Percentiles rank a stretch among this genome's conserved stretches.
Evolutionary conservation across 2,797 vertebrate genomes (phyloP).

Genomic region (Crenichthys baileyi): DNA sequence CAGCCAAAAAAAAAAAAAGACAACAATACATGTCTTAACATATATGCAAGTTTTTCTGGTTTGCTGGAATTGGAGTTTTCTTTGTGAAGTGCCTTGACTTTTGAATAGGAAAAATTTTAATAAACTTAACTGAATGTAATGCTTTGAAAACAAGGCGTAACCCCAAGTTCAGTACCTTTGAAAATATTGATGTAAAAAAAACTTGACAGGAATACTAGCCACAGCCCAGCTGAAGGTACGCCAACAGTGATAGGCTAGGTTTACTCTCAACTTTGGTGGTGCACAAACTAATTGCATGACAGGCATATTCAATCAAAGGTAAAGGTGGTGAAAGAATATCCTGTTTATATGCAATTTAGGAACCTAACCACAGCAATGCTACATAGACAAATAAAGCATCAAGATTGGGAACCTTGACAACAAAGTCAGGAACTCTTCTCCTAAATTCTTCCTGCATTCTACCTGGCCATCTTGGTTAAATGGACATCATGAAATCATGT

Average conservation of each 20-base stretch:
- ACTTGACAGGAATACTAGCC: background rate
- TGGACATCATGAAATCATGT: too few relatives aligned
- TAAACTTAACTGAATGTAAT: too few relatives aligned
- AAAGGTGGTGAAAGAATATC: background rate
- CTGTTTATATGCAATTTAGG: background rate
- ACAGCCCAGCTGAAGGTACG: background rate
- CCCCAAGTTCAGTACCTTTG: background rate
- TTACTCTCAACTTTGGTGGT: background rate
- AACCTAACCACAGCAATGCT: background rate
- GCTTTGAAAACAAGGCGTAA: background rate
- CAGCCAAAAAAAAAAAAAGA: constrained; percentile 1
- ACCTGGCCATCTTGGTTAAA: too few relatives aligned
- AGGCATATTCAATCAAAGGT: background rate
- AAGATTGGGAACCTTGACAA: background rate
- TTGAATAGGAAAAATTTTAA: too few relatives aligned
- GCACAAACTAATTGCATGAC: background rate
- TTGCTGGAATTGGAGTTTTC: too few relatives aligned
- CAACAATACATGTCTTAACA: background rate
- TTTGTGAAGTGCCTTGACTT: too few relatives aligned
- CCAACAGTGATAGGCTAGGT: background rate
- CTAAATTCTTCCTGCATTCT: too few relatives aligned
- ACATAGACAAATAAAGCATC: background rate
- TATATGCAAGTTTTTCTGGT: background rate
- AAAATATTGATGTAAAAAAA: background rate
- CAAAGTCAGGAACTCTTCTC: background rate